Base-by-base conservation (phyloP, 2,888 invertebrate genomes). In the Cosmia trapezina region DNA sequence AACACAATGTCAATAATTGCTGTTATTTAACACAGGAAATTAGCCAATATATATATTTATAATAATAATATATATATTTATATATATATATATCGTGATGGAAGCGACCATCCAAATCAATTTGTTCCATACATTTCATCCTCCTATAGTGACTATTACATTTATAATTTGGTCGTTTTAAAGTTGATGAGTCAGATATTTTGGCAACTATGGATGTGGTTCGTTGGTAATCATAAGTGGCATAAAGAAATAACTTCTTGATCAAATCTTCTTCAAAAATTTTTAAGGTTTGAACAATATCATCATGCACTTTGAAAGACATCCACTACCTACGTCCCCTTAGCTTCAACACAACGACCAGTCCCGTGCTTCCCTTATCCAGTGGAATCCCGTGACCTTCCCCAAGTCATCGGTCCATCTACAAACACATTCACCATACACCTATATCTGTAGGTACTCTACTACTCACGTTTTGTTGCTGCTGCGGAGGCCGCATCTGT, bases 401-500 rank as follows among this genome's bases (percentile, higher is more conserved):
- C 6, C 14, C 37, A 43, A 53, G 1, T 14, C 7, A 11, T 45
- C n/a, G 0, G 4, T 66, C 6, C 11, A 43, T 37, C 37, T 37
- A 37, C 6, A 37, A 4, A 37, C 37, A 37, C 37, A 37, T 37
- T 37, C 41, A 41, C 41, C 41, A 37, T 41, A 41, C 8, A 41
- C 41, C 37, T 41, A 41, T 41, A 37, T 41, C 0, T 41, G 4
- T 37, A 37, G 41, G 41, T 41, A 1, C n/a, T n/a, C n/a, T n/a
- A 8, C 6, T 41, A 41, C 41, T 41, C 85, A 95, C 95, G 83
- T 95, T 95, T 95, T 94, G 92, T 57, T 86, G 96, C 91, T 87
- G 96, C 66, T 94, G 95, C 51, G 93, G 74, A 4, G 74, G 94
- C 87, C 91, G 88, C 90, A 97, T 95, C 87, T 97, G 97, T 86